phyloP scores from a whole-genome alignment of 2,888 invertebrate genomes.

The Lithodes maja region DNA sequence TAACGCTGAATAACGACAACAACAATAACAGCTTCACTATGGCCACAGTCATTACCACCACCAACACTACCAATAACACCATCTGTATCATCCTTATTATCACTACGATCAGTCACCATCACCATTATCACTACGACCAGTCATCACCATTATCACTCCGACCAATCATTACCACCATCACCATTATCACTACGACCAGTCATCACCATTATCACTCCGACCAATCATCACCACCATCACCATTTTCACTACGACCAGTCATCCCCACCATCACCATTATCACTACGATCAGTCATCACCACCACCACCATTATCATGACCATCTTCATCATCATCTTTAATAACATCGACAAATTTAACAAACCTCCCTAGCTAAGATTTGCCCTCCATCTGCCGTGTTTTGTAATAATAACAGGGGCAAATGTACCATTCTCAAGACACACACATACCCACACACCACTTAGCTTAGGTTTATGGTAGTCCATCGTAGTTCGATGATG shows the following conservation, averaged over 20 bases:
- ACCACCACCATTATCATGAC: neutral
- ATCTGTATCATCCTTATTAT: neutral
- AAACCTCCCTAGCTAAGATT: neutral
- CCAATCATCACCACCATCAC: neutral
- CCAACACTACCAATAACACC: neutral
- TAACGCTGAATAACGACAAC: neutral
- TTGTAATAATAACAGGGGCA: neutral
- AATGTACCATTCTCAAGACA: too few species aligned
- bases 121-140: neutral
- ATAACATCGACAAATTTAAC: neutral
- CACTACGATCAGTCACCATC: neutral
- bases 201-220: neutral
- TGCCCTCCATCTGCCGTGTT: neutral
- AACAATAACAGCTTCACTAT: neutral
- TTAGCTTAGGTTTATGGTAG: too few species aligned
- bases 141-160: neutral
- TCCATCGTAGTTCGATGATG: too few species aligned
- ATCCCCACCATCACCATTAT: neutral
- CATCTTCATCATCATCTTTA: neutral
- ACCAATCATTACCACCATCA: neutral
- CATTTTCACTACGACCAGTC: neutral
- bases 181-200: neutral
- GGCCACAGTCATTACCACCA: conserved; percentile 12
- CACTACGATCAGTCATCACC: neutral
- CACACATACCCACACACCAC: too few species aligned